Evolutionary conservation across 2,888 invertebrate species (phyloP), one percentile per base, ranked within the genome.

Genomic region (Lathronympha strigana): DNA sequence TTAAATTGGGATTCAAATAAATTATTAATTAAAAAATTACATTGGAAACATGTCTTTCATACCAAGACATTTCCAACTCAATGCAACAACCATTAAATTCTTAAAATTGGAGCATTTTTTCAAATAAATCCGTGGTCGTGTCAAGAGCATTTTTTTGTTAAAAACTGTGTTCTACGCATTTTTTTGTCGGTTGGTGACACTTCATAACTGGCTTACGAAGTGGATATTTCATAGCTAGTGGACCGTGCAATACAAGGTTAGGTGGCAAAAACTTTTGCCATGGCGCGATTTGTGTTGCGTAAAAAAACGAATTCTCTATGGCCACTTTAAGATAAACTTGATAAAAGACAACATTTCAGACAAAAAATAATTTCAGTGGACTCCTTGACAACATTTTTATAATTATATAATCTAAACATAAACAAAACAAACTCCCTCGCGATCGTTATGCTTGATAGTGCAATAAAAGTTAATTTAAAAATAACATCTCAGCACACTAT

Each of bases 221-320:
- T 74, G 73, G 80, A 79, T 79, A 81, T 86, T 83, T 84, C 80
- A 75, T 71, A 81, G 75, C 79, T 80, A 86, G 67, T 87, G 83
- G 84, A 84, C 79, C 88, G 80, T 83, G 77, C 73, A 74, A 77
- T 82, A 85, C 86, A 86, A 87, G 87, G 87, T 81, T 85, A 76
- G 68, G 74, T 66, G 78, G 79, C 83, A 81, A 81, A 81, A 81
- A 73, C 64, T 74, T 45, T 71, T 75, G 67, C 68, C 53, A 67
- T 66, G 60, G 50, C 54, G 62, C 21, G 62, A 55, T 55, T 66
- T 60, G 5, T 31, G 9, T 62, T 66, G 66, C 66, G 62, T 66
- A 62, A 61, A 66, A 66, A 62, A 43, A 50, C 55, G 50, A 51
- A 51, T 58, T 58, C 28, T 61, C 50, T 60, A 61, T 66, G 49